Evolutionary conservation across 2,888 invertebrate genomes (phyloP), one percentile per base, ranked within the genome.

Genomic region (Drosophila incognita): DNA sequence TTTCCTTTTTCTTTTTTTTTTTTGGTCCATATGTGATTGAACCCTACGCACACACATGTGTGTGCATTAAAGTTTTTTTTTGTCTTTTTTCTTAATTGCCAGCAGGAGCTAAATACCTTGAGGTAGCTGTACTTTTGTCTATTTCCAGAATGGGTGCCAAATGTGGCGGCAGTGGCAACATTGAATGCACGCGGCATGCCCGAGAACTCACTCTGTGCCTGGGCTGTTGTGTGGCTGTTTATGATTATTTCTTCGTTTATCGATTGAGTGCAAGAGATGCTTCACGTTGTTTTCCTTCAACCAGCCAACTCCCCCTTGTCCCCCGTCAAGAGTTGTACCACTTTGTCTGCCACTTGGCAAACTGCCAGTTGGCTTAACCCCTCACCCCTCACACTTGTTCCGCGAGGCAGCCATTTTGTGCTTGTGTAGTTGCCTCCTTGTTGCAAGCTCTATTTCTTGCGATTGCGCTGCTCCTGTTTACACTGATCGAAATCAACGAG

Each of bases 11-110:
- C 4, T 15, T 15, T 4, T 24, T 21, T 46, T 38, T 18, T 4
- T 46, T 8, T 46, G 21, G 7, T 24, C 46, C 21, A 65, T 21
- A 84, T 89, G 90, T 86, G 88, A 87, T 90, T 91, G 86, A 90
- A 91, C 89, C 80, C 76, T 63, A 49, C 40, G 48, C 74, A 52
- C 38, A 51, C 68, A 56, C 38, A 48, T 69, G 63, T 21, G 46
- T 21, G 46, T 15, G 46, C 46, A 24, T 46, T 24, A 36, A 64
- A 38, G 27, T 49, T 49, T 24, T n/a, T 62, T 49, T 24, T n/a
- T 62, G 11, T 40, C 2, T 15, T 46, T 46, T 15, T n/a, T 10
- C 11, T 21, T 65, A 79, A 76, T 76, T 76, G 61, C 76, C 69
- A 67, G 56, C 66, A 56, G 38, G 40, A 40, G 57, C 52, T 33